Evolutionary conservation across 2,797 vertebrate genomes (phyloP).

Genomic region (Numenius phaeopus): DNA sequence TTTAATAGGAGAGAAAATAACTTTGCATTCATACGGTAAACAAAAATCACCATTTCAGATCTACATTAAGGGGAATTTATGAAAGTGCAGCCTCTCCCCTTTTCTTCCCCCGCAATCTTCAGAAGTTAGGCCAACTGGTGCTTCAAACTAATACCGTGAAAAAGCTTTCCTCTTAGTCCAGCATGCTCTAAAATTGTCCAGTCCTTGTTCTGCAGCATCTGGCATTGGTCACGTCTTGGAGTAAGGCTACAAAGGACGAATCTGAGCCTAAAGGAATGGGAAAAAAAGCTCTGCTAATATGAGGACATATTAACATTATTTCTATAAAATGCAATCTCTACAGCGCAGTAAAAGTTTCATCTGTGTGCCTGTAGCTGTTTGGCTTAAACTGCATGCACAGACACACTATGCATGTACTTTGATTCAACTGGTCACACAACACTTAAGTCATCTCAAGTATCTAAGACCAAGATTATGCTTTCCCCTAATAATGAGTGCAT

Average conservation of each 20-base stretch:
- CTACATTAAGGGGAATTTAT: neutral
- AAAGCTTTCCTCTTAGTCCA: neutral
- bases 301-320: neutral
- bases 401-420: neutral
- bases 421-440: neutral
- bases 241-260: neutral
- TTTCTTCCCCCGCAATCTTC: neutral
- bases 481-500: neutral
- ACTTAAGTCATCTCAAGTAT: neutral
- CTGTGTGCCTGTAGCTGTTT: neutral
- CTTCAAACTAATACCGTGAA: neutral
- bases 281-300: neutral
- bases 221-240: neutral
- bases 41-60: neutral
- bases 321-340: neutral
- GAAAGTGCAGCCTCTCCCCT: neutral
- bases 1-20: neutral
- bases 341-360: neutral
- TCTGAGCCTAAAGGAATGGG: neutral
- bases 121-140: neutral
- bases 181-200: neutral
- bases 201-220: neutral
- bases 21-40: neutral
- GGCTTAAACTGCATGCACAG: neutral
- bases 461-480: neutral